Conservation (phyloP, 2,113 vertebrate species). For the Alces alces region DNA sequence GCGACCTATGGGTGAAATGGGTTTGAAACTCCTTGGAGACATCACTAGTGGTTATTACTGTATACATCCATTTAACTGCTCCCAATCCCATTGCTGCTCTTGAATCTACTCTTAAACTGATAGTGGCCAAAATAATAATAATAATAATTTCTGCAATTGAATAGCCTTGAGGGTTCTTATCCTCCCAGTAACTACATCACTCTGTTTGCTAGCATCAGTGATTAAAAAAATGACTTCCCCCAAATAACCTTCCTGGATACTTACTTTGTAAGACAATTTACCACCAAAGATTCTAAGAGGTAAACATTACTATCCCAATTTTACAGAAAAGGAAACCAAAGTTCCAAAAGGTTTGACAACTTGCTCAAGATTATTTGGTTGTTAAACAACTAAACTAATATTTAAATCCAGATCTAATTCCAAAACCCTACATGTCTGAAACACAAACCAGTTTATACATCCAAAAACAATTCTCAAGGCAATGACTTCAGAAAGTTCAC, state of each 20-base stretch:
- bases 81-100: background rate
- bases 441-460: background rate
- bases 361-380: background rate
- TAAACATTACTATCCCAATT: background rate
- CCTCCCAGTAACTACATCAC: background rate
- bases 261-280: background rate
- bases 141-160: background rate
- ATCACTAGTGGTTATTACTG: background rate
- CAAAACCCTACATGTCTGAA: background rate
- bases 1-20: background rate
- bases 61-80: background rate
- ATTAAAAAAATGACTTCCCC: background rate
- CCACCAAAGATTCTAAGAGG: background rate
- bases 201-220: background rate
- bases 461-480: background rate
- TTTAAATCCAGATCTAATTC: background rate
- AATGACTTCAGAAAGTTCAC: background rate
- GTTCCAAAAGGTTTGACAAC: background rate
- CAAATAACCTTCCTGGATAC: background rate
- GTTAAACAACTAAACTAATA: background rate
- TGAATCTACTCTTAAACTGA: background rate
- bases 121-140: background rate
- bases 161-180: background rate
- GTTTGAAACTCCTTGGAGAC: background rate
- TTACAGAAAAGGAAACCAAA: background rate